Percentiles rank a stretch among this genome's conserved stretches.
phyloP scores from a whole-genome alignment of 2,888 invertebrate species.

The Drosophila formosana region DNA sequence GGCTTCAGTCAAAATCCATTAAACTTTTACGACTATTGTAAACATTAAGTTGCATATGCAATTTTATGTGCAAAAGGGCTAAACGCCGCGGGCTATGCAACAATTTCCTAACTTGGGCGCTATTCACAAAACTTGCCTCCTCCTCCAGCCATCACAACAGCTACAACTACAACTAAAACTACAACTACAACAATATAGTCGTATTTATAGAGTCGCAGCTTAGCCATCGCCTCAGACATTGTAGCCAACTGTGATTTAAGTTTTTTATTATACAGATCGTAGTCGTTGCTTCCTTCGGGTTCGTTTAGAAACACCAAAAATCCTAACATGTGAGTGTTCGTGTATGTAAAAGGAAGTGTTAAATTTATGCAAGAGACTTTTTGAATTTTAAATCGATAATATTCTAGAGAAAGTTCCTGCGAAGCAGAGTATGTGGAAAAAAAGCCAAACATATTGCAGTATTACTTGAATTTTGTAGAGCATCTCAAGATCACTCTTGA shows the following conservation, averaged over 20 bases:
- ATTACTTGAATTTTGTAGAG: not conserved
- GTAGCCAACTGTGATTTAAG: conserved; percentile 58
- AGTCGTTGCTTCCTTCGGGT: not conserved
- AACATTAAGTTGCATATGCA: conserved; percentile 81
- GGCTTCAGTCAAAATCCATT: conserved; percentile 69
- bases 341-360: conserved; percentile 45
- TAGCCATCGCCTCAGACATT: conserved; percentile 59
- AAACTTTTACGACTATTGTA: conserved; percentile 79
- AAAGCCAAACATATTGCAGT: not conserved
- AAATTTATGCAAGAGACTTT: conserved; percentile 16
- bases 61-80: conserved; percentile 70
- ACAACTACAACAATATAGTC: conserved; percentile 1
- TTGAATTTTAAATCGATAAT: conserved; percentile 2
- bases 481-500: not conserved
- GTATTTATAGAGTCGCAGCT: conserved; percentile 27
- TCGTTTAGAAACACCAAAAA: conserved; percentile 23
- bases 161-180: conserved; percentile 1
- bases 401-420: not conserved
- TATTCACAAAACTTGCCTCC: conserved; percentile 38
- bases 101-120: conserved; percentile 62
- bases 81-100: conserved; percentile 56
- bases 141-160: not conserved
- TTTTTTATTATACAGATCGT: conserved; percentile 17
- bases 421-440: not conserved
- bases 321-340: not conserved